A percentile compares a stretch with the other conserved stretches of the same genome.
phyloP scores from a whole-genome alignment of 2,113 vertebrate species.

The Lepus americanus region DNA sequence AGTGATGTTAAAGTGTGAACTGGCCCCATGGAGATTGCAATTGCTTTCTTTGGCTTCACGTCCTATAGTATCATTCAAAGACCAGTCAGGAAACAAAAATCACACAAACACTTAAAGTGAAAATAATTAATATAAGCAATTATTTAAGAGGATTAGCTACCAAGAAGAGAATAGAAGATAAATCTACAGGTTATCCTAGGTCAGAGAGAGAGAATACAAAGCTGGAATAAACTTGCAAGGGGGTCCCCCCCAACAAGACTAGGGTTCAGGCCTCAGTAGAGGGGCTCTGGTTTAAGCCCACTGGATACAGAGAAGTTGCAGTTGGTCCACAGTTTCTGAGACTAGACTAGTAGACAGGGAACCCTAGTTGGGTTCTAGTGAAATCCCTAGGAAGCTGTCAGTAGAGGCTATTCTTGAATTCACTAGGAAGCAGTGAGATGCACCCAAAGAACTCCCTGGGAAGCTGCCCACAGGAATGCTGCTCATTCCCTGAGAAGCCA shows the following conservation, averaged over 20 bases:
- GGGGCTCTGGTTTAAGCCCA: background rate
- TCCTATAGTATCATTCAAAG: background rate
- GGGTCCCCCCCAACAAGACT: no score
- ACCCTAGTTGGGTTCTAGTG: background rate
- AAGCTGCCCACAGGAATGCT: background rate
- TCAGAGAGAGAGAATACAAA: background rate
- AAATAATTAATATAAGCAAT: slow-evolving; percentile 18
- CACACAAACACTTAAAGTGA: background rate
- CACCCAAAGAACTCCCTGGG: background rate
- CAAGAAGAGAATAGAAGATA: background rate
- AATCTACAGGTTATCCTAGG: background rate
- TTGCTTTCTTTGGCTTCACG: slow-evolving; percentile 9
- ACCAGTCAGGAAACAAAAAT: background rate
- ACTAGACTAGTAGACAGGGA: background rate
- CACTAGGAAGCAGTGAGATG: background rate
- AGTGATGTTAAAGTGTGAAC: background rate
- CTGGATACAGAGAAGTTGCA: background rate
- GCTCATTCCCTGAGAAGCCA: background rate
- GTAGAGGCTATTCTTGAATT: background rate
- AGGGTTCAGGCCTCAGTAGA: background rate
- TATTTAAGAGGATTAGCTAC: slow-evolving; percentile 10
- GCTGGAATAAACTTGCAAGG: background rate
- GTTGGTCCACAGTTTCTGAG: background rate
- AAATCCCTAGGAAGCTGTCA: background rate
- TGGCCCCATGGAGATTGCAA: background rate